A percentile compares a stretch with the other conserved stretches of the same genome.
Evolutionary conservation across 2,888 invertebrate species (phyloP).

Genomic region (Drosophila koepferae): DNA sequence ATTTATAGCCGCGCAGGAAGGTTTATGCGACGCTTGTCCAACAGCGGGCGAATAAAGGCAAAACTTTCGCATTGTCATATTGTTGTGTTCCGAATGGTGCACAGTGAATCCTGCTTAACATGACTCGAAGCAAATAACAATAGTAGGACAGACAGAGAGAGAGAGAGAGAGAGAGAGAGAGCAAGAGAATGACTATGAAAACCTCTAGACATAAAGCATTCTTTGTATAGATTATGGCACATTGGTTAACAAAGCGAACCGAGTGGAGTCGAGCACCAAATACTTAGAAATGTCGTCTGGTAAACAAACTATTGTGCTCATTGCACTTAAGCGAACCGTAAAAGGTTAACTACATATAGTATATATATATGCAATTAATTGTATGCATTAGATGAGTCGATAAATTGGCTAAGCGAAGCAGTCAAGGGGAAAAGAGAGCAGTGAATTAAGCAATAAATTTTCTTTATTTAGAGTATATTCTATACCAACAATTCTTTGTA

Average conservation of each 20-base stretch:
- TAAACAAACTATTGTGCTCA: constrained; percentile 14
- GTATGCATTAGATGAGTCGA: constrained; percentile 1
- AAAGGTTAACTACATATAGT: constrained; percentile 8
- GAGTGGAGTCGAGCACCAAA: constrained; percentile 15
- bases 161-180: background rate
- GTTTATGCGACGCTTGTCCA: constrained; percentile 34
- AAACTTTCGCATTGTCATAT: constrained; percentile 70
- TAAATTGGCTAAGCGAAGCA: background rate
- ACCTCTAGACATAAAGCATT: constrained; percentile 8
- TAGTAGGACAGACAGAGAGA: background rate
- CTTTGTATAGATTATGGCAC: constrained; percentile 22
- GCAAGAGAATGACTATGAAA: constrained; percentile 28
- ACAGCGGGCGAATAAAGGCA: constrained; percentile 18
- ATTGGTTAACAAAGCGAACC: constrained; percentile 18
- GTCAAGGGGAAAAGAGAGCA: background rate
- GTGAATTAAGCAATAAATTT: background rate
- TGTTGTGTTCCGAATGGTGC: constrained; percentile 21
- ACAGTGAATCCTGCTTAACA: constrained; percentile 56
- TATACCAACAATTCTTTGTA: background rate
- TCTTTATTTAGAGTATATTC: background rate
- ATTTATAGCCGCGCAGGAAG: constrained; percentile 61
- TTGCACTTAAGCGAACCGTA: constrained; percentile 13
- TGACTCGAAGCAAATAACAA: constrained; percentile 45
- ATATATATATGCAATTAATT: constrained; percentile 16
- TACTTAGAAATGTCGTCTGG: constrained; percentile 27